These are phyloP conservation scores for Drosophila bunnanda DNA, from an alignment of 2,888 invertebrate species.

Conservation along the genomic window DNA sequence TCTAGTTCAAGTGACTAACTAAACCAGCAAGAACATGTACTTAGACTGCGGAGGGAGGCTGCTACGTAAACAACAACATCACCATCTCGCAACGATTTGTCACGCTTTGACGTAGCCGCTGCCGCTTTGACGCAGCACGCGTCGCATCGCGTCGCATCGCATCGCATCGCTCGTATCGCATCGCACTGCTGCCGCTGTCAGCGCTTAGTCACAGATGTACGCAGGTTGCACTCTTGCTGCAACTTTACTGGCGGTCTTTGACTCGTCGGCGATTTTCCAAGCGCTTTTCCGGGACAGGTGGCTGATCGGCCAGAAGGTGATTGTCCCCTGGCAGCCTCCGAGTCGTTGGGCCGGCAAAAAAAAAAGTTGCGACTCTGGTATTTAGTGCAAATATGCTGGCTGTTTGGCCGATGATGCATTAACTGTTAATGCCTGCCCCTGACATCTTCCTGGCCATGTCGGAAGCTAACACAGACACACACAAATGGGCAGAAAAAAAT, in stretches of 20 bases:
- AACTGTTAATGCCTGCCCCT: constrained; percentile 60
- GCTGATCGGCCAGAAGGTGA: constrained; percentile 57
- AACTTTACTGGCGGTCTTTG: constrained; percentile 62
- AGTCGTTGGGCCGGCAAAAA: constrained; percentile 36
- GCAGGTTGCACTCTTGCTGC: constrained; percentile 32
- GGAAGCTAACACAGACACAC: constrained; percentile 41
- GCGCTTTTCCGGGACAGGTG: constrained; percentile 54
- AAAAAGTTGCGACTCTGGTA: constrained; percentile 49
- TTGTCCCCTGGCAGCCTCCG: constrained; percentile 51
- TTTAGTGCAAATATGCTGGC: constrained; percentile 59
- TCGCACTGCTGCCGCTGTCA: constrained; percentile 1
- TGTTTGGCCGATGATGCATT: constrained; percentile 31
- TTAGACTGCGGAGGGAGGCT: neutral
- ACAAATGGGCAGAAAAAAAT: constrained; percentile 16
- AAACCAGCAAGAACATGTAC: neutral
- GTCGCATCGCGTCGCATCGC: constrained; percentile 22
- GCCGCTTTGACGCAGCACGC: constrained; percentile 51
- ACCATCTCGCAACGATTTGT: constrained; percentile 64
- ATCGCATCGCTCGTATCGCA: constrained; percentile 43
- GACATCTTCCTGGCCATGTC: constrained; percentile 54
- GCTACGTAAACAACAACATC: constrained; percentile 15
- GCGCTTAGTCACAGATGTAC: constrained; percentile 56
- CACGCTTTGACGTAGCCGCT: constrained; percentile 68
- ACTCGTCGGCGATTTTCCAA: constrained; percentile 37
- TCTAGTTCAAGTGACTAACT: constrained; percentile 17